Evolutionary conservation across 2,888 invertebrate species (phyloP).

Genomic region (Ophonus ardosiacus): DNA sequence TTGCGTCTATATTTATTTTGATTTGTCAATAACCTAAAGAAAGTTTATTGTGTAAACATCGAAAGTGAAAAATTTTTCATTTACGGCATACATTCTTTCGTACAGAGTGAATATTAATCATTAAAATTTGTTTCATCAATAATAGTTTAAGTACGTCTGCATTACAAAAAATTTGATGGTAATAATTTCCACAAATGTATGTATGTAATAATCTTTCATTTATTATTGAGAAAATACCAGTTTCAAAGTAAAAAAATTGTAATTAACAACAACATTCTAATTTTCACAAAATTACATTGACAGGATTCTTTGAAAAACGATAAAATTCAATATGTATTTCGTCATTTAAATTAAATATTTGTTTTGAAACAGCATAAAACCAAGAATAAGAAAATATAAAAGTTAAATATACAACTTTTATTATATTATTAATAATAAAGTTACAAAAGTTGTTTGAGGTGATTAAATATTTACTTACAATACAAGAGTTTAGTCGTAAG

Average conservation of each 20-base stretch:
- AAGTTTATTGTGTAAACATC: constrained; percentile 42
- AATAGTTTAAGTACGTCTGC: background rate
- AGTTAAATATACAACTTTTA: background rate
- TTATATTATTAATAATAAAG: constrained; percentile 1
- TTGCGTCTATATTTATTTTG: constrained; percentile 28
- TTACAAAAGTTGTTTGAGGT: constrained; percentile 9
- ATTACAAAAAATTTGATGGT: background rate
- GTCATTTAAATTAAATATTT: constrained; percentile 25
- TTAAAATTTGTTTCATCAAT: background rate
- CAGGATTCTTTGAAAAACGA: background rate
- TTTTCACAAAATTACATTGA: constrained; percentile 13
- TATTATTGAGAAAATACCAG: background rate
- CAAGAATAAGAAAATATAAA: constrained; percentile 4
- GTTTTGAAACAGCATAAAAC: constrained; percentile 15
- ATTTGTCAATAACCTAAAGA: constrained; percentile 45
- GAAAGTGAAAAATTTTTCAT: constrained; percentile 26
- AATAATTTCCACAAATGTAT: background rate
- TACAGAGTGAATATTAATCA: background rate
- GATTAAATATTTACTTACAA: constrained; percentile 32
- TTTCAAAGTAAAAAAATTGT: background rate
- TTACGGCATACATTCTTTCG: background rate
- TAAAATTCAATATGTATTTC: constrained; percentile 19
- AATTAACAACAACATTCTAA: background rate
- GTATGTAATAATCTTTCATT: background rate
- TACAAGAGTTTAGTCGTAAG: no score